Evolutionary conservation across 1,140 invertebrate species (phyloP).

Genomic region (Leguminivora glycinivorella): DNA sequence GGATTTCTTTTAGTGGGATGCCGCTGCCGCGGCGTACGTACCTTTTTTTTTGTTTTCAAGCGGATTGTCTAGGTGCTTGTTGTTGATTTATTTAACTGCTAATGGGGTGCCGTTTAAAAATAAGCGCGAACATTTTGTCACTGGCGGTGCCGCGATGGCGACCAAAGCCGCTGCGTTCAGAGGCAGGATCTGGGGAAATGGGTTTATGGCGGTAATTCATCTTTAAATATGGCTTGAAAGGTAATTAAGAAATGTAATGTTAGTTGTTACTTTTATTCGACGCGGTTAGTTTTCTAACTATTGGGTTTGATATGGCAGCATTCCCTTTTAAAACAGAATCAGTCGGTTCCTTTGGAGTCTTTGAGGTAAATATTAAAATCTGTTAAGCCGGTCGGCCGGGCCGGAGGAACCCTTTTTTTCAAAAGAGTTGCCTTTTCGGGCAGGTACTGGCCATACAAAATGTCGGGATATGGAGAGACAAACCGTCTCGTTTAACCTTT

Average conservation of each 20-base stretch:
- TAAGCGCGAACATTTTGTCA: not conserved
- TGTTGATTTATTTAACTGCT: conserved; percentile 13
- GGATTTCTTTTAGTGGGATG: conserved; percentile 18
- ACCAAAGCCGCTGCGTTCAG: not conserved
- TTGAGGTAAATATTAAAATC: not conserved
- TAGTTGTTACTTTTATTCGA: no score
- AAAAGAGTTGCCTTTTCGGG: not conserved
- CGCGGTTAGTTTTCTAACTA: not conserved
- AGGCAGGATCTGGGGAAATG: no score
- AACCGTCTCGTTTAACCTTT: conserved; percentile 12
- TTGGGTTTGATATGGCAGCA: not conserved
- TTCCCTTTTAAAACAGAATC: not conserved
- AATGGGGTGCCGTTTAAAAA: conserved; percentile 4
- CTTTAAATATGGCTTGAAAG: no score
- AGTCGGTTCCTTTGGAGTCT: not conserved
- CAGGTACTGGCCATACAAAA: not conserved
- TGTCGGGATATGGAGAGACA: not conserved
- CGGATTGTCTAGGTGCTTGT: not conserved
- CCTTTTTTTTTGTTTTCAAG: not conserved
- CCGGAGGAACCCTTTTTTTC: not conserved
- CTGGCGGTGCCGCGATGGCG: not conserved
- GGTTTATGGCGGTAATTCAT: no score
- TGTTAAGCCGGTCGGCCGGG: not conserved
- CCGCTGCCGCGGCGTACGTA: not conserved
- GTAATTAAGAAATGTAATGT: no score